Evolutionary conservation across 2,888 invertebrate genomes (phyloP).

Genomic region (Dolichopus griseipennis): DNA sequence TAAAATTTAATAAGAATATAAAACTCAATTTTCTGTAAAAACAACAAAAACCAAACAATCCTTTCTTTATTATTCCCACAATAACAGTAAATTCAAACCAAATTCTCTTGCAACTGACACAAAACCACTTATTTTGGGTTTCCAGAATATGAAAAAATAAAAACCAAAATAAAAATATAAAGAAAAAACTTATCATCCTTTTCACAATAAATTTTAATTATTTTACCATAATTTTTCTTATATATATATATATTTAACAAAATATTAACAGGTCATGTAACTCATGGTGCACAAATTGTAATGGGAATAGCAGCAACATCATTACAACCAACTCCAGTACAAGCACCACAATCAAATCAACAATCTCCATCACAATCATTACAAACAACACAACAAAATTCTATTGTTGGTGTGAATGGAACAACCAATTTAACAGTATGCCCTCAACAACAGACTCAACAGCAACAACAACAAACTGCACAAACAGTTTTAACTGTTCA

Average conservation of each 20-base stretch:
- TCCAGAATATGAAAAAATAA: no score
- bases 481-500: neutral
- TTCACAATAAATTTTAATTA: no score
- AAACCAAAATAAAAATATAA: no score
- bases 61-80: no score
- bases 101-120: no score
- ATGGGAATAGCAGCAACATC: conserved; percentile 7
- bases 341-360: neutral
- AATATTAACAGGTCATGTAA: neutral
- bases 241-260: neutral
- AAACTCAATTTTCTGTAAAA: no score
- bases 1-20: no score
- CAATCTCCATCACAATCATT: conserved; percentile 7
- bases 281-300: conserved; percentile 7
- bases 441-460: neutral
- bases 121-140: no score
- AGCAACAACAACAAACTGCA: neutral
- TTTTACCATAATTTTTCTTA: no score
- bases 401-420: neutral
- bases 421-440: neutral
- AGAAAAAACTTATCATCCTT: no score
- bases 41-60: no score
- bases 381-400: neutral
- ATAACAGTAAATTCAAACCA: no score
- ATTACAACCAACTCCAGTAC: neutral